Evolutionary conservation across 2,888 invertebrate genomes (phyloP).

Genomic region (Epinotia bilunana): DNA sequence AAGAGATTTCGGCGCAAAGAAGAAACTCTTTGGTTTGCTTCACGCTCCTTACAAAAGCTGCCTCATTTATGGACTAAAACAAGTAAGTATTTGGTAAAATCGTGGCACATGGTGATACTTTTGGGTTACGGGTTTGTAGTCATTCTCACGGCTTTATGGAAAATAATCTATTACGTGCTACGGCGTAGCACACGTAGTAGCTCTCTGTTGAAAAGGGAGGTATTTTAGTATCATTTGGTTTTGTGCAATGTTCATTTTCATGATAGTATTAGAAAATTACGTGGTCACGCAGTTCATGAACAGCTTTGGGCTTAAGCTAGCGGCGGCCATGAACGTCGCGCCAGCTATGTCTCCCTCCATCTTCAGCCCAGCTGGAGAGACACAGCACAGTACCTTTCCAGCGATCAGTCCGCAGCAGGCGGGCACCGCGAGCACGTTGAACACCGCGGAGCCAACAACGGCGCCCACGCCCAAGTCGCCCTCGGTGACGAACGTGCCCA

Average conservation of each 20-base stretch:
- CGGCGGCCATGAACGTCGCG: conserved; percentile 86
- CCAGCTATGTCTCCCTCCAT: conserved; percentile 92
- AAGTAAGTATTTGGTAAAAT: not conserved
- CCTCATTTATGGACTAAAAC: too few relatives aligned
- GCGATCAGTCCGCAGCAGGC: conserved; percentile 89
- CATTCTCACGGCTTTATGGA: too few relatives aligned
- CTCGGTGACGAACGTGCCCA: conserved; percentile 91
- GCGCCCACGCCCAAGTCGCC: conserved; percentile 91
- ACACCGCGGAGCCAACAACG: conserved; percentile 91
- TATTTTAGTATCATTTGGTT: too few relatives aligned
- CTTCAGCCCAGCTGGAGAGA: conserved; percentile 78
- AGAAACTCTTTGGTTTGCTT: too few relatives aligned
- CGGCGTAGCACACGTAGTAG: not conserved
- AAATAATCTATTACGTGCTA: not conserved
- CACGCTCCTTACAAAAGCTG: too few relatives aligned
- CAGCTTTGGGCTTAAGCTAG: conserved; percentile 85
- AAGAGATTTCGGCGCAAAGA: too few relatives aligned
- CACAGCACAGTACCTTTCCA: conserved; percentile 73
- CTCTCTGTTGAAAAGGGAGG: not conserved
- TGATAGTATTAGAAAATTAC: conserved; percentile 54
- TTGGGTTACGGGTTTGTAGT: too few relatives aligned
- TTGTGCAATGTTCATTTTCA: conserved; percentile 84
- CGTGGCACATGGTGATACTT: not conserved
- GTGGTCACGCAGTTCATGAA: conserved; percentile 94
- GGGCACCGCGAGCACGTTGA: conserved; percentile 90